Evolutionary conservation across 2,113 vertebrate genomes (phyloP), one percentile per base, ranked within the genome.

Genomic region (Athene cunicularia): DNA sequence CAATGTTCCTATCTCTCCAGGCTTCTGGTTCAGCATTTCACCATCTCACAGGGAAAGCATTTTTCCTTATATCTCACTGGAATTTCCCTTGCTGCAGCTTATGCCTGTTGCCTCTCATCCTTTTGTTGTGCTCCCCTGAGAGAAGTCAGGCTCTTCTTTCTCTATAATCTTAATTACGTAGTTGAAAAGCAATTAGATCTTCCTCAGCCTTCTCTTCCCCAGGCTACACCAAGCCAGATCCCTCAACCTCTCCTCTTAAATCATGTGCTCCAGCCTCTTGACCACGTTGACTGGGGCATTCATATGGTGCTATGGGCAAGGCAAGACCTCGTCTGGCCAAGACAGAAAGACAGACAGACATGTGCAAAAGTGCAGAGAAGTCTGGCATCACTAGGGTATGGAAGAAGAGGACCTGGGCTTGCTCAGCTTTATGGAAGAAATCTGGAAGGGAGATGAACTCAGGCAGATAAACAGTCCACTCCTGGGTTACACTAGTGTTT

Each of bases 121-220:
- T 79, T 74, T 32, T 4, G 1, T 16, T 12, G 3, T 30, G 50
- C 32, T 27, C 10, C 59, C 50, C 63, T 59, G 68, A 67, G 20
- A 39, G 20, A 4, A 64, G 33, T 21, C 60, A 49, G 68, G 37
- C 43, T 60, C 43, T 67, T 20, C 16, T 14, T 56, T 67, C 63
- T 33, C 70, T 33, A 2, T 11, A 9, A 37, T 6, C 12, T 52
- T 82, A 70, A 67, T 53, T 66, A 62, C 0, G 0, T 19, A 45
- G 50, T 24, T 66, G 60, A n/a, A 87, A 88, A 56, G 60, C 49
- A 64, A 60, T 70, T 45, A 10, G 15, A 53, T 35, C 30, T 35
- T 30, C 8, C 27, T 37, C n/a, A 83, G 43, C 41, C 28, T 71
- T 64, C 58, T 6, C 37, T 70, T 70, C 56, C 39, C 55, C 56